These are phyloP conservation scores for Autographa pulchrina DNA, from an alignment of 2,888 invertebrate genomes.

Conservation along the genomic window DNA sequence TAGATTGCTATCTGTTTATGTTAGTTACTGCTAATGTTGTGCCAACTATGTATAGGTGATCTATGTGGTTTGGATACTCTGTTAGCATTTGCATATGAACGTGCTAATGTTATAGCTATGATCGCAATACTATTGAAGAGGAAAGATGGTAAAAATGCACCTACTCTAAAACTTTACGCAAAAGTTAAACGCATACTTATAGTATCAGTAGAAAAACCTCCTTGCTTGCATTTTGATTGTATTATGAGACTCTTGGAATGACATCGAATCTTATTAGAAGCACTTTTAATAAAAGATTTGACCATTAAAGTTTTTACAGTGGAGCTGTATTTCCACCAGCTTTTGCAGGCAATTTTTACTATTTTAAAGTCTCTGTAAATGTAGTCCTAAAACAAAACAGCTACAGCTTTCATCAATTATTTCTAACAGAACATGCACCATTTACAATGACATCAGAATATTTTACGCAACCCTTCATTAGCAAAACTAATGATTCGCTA, in stretches of 20 bases:
- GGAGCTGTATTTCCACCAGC: too few species aligned
- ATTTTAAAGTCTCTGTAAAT: too few species aligned
- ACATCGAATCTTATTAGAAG: not conserved
- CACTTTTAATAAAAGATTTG: too few species aligned
- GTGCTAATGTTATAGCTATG: not conserved
- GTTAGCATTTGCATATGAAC: not conserved
- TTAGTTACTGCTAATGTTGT: slow-evolving; percentile 52
- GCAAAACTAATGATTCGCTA: slow-evolving; percentile 78
- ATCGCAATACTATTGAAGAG: not conserved
- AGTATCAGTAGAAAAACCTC: too few species aligned
- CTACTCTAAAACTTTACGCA: too few species aligned
- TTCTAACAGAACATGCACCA: slow-evolving; percentile 23
- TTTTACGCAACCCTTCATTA: slow-evolving; percentile 81
- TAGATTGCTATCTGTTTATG: slow-evolving; percentile 68
- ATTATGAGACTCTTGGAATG: not conserved
- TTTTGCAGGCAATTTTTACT: too few species aligned
- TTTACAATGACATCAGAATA: slow-evolving; percentile 63
- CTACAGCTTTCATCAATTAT: not conserved
- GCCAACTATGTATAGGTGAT: slow-evolving; percentile 16
- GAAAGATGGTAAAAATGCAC: not conserved
- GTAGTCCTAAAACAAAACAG: not conserved
- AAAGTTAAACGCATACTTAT: too few species aligned
- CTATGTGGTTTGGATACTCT: slow-evolving; percentile 22
- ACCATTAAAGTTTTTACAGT: too few species aligned
- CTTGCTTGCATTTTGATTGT: not conserved